These are phyloP conservation scores for Hystrix brachyura DNA, from an alignment of 2,113 vertebrate genomes.

Conservation along the genomic window DNA sequence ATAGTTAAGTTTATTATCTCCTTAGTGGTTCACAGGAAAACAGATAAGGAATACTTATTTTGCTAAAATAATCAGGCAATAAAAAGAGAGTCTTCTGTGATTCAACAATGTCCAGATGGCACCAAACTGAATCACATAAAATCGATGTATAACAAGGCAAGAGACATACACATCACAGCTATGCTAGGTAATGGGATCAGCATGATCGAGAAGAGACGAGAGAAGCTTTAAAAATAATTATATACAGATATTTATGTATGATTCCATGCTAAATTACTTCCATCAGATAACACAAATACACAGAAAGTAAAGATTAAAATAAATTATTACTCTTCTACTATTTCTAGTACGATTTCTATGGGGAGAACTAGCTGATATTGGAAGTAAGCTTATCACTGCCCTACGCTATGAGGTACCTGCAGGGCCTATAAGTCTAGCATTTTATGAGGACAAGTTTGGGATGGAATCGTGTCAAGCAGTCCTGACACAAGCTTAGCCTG, in stretches of 20 bases:
- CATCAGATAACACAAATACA: background rate
- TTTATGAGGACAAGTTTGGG: background rate
- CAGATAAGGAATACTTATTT: background rate
- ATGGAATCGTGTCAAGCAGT: background rate
- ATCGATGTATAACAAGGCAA: background rate
- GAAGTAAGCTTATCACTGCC: background rate
- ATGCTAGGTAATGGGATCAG: background rate
- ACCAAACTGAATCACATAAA: constrained; percentile 52
- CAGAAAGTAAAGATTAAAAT: constrained; percentile 24
- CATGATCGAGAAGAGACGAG: background rate
- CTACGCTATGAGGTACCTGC: background rate
- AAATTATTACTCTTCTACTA: background rate
- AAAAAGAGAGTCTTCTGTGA: background rate
- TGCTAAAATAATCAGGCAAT: constrained; percentile 23
- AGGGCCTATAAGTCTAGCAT: background rate
- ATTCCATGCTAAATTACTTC: background rate
- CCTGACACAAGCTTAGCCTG: background rate
- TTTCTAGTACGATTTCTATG: background rate
- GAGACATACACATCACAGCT: background rate
- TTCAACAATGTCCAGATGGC: constrained; percentile 10
- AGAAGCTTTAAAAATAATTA: background rate
- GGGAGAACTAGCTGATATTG: background rate
- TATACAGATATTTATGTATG: too few relatives aligned
- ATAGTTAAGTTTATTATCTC: constrained; percentile 7
- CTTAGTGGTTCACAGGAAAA: background rate